A percentile compares a stretch with the other conserved stretches of the same genome.
These are phyloP conservation scores for Byasa hedistus DNA, from an alignment of 2,888 invertebrate species.

Conservation along the genomic window DNA sequence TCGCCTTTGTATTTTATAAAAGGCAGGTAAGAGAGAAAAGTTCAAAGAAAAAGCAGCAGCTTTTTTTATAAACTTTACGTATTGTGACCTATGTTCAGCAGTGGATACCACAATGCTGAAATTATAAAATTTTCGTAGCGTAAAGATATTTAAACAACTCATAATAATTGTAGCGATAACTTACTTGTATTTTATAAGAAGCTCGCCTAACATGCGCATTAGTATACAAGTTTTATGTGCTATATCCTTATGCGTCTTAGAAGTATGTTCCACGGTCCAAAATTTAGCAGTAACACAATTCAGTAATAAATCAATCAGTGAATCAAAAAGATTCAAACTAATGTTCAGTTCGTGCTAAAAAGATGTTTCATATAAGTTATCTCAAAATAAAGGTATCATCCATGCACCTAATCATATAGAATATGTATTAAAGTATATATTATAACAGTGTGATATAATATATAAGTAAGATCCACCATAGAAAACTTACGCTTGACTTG, in stretches of 20 bases:
- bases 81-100: too few relatives aligned
- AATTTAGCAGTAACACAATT: constrained; percentile 76
- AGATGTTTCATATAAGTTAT: constrained; percentile 5
- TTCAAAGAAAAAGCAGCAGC: too few relatives aligned
- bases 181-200: constrained; percentile 77
- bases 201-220: constrained; percentile 80
- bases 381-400: not conserved
- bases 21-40: too few relatives aligned
- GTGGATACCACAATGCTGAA: too few relatives aligned
- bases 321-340: constrained; percentile 67
- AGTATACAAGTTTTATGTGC: constrained; percentile 76
- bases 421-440: too few relatives aligned
- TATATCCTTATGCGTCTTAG: constrained; percentile 68
- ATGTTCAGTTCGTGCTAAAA: constrained; percentile 76
- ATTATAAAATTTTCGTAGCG: too few relatives aligned
- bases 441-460: too few relatives aligned
- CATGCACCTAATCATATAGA: not conserved
- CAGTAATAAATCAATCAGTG: constrained; percentile 72
- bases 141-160: too few relatives aligned
- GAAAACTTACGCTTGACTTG: too few relatives aligned
- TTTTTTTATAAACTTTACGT: too few relatives aligned
- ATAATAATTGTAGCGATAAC: constrained; percentile 18
- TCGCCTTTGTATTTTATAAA: too few relatives aligned
- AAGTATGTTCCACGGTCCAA: constrained; percentile 73
- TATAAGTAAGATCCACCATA: too few relatives aligned